Percentiles rank a stretch among this genome's conserved stretches.
Evolutionary conservation across 1,140 invertebrate species (phyloP).

Genomic region (Tetramorium parvispinum): DNA sequence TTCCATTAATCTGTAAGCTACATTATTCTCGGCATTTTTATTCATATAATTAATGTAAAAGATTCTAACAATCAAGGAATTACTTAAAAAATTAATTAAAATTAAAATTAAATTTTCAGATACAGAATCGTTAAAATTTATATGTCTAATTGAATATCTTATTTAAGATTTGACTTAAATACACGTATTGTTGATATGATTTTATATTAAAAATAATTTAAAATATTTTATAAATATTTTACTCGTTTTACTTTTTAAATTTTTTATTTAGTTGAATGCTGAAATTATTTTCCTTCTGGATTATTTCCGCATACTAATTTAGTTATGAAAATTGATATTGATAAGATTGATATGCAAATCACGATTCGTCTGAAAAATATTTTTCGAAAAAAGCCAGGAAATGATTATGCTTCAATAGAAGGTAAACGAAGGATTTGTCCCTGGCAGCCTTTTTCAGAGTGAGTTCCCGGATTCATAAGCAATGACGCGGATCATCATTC

Average conservation of each 20-base stretch:
- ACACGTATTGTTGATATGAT: too few species aligned
- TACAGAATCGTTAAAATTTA: too few species aligned
- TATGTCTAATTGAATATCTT: too few species aligned
- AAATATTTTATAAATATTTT: too few species aligned
- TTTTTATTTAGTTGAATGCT: background rate
- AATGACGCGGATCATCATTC: slow-evolving; percentile 24
- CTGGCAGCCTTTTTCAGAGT: background rate
- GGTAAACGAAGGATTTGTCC: background rate
- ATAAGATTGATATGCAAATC: background rate
- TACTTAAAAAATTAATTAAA: too few species aligned
- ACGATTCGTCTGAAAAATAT: background rate
- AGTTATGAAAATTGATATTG: background rate
- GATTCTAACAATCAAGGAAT: too few species aligned
- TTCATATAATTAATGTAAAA: too few species aligned
- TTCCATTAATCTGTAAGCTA: background rate
- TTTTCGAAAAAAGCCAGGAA: background rate
- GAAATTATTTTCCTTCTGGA: background rate
- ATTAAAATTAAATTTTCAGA: too few species aligned
- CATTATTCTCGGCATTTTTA: too few species aligned
- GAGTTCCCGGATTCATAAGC: slow-evolving; percentile 22
- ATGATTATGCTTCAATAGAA: background rate
- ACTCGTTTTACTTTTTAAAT: background rate
- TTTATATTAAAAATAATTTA: background rate
- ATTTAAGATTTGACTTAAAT: too few species aligned
- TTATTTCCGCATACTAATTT: background rate